Base-by-base conservation (phyloP, 1,140 invertebrate species). In the Melipona quadrifasciata region DNA sequence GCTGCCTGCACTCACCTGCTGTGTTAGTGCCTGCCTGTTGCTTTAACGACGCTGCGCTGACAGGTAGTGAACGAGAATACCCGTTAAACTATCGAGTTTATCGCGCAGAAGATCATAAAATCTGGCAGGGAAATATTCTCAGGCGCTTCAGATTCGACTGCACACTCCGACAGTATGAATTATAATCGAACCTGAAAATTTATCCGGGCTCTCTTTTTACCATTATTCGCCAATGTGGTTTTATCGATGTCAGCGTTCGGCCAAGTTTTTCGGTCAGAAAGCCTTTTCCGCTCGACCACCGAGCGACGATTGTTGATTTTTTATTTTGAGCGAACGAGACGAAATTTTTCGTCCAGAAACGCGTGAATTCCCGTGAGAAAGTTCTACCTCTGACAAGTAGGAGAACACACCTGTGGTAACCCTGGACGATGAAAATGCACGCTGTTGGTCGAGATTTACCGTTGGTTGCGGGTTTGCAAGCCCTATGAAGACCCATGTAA, bases 51-150 rank as follows among this genome's bases (percentile, higher is more conserved):
- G 80, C 68, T 64, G 58, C 84, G 70, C 64, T 73, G 88, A 89
- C 87, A 90, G 87, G 89, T 90, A 91, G 87, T 86, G 86, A 86
- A 65, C 67, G 64, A 80, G 80, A 84, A 73, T 84, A 77, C 27
- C 80, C 84, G 87, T 92, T 93, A 92, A 93, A 92, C 89, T 93
- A 90, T 91, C 90, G 86, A 91, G 86, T 92, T 93, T 93, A 93
- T 93, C 87, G 90, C 77, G 75, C 72, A 68, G 82, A 71, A 84
- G 85, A 80, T 89, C 84, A 82, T 92, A 93, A 93, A 93, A 83
- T 91, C 77, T 73, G 47, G 27, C 47, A 75, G 68, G 68, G 71
- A 68, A 67, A 89, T 47, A 47, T 90, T 67, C 84, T 67, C 72
- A n/a, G 75, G 39, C 39, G 72, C 82, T 91, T 67, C 78, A 65